Percentiles rank a stretch among this genome's conserved stretches.
phyloP scores from a whole-genome alignment of 2,797 vertebrate species.

The Pipistrellus pygmaeus region DNA sequence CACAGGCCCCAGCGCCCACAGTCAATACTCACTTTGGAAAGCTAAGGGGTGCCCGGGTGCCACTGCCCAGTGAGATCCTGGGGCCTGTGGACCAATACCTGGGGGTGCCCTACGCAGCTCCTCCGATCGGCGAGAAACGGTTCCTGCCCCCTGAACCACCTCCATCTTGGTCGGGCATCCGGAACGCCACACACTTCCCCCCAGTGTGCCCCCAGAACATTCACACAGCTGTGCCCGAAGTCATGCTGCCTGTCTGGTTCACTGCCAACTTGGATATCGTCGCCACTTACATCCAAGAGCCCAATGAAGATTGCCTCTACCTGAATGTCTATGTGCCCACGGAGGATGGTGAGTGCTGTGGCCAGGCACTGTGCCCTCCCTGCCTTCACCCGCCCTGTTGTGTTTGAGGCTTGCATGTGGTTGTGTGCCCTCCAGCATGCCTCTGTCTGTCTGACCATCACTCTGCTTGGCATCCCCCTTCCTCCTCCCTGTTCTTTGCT shows the following conservation, averaged over 20 bases:
- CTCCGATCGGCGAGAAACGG: conserved; percentile 96
- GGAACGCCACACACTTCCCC: conserved; percentile 98
- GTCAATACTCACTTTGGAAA: conserved; percentile 99
- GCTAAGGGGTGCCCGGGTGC: conserved; percentile 95
- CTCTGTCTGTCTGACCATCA: conserved; percentile 86
- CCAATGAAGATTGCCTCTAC: conserved; percentile 99
- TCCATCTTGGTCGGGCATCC: conserved; percentile 98
- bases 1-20: conserved; percentile 95
- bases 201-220: conserved; percentile 99
- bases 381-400: conserved; percentile 85
- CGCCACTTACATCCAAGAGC: conserved; percentile 98
- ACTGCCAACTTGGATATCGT: conserved; percentile 99
- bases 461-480: conserved; percentile 80
- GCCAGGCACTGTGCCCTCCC: conserved; percentile 86
- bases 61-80: conserved; percentile 97
- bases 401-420: conserved; percentile 88
- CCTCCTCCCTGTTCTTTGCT: conserved; percentile 75
- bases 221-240: conserved; percentile 98
- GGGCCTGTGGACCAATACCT: conserved; percentile 99
- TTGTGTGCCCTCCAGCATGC: conserved; percentile 87
- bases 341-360: conserved; percentile 98
- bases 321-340: conserved; percentile 99
- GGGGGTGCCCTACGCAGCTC: conserved; percentile 96
- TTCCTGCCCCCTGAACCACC: conserved; percentile 98
- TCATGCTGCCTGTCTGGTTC: conserved; percentile 99